These are phyloP conservation scores for Phengaris alcon DNA, from an alignment of 2,888 invertebrate genomes.

Conservation along the genomic window DNA sequence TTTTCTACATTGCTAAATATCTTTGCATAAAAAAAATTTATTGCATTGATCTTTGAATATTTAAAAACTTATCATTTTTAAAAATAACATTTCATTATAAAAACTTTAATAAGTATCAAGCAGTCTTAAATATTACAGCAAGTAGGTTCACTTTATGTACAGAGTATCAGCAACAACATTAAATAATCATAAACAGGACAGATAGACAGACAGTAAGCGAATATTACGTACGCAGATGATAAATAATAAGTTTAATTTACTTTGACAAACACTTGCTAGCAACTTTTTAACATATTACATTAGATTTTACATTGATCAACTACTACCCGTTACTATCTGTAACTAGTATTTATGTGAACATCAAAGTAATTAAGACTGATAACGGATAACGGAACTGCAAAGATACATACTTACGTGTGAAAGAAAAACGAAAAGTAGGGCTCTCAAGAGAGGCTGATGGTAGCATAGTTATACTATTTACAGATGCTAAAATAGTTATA, in stretches of 20 bases:
- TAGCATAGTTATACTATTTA: constrained; percentile 3
- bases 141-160: not conserved
- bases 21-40: too few relatives aligned
- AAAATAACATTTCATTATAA: too few relatives aligned
- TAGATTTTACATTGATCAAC: not conserved
- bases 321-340: not conserved
- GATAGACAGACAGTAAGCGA: not conserved
- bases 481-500: not conserved
- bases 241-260: not conserved
- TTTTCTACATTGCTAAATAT: too few relatives aligned
- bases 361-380: constrained; percentile 8
- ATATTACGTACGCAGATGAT: not conserved
- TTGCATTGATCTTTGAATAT: too few relatives aligned
- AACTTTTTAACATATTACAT: not conserved
- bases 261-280: not conserved
- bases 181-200: not conserved
- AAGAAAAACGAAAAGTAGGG: constrained; percentile 20
- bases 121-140: not conserved
- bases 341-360: not conserved
- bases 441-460: not conserved
- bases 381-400: constrained; percentile 10
- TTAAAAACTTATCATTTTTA: too few relatives aligned
- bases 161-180: not conserved
- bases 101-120: too few relatives aligned
- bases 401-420: not conserved